phyloP scores from a whole-genome alignment of 2,797 vertebrate genomes.

The Poeciliopsis infans region DNA sequence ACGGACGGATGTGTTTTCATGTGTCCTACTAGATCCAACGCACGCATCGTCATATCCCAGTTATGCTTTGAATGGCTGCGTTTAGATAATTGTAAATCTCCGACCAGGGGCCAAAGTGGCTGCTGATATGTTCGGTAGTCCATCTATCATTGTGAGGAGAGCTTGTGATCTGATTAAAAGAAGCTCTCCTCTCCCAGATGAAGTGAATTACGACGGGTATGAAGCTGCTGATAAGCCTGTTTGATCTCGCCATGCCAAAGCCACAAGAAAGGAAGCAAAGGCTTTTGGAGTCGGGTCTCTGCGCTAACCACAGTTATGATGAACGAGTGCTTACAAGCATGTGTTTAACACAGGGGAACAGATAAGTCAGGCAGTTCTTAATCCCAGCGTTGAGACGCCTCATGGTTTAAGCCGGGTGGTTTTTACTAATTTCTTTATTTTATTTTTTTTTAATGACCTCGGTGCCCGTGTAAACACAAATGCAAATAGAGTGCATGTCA shows the following conservation, averaged over 20 bases:
- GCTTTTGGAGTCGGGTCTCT: constrained; percentile 40
- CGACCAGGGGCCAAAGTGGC: constrained; percentile 32
- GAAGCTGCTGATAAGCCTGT: constrained; percentile 60
- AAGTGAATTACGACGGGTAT: constrained; percentile 54
- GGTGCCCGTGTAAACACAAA: not conserved
- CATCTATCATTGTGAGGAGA: constrained; percentile 27
- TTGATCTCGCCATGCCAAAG: constrained; percentile 61
- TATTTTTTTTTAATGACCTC: no score
- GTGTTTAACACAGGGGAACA: constrained; percentile 16
- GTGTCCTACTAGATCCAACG: constrained; percentile 33
- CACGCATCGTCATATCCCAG: constrained; percentile 12
- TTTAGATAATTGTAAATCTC: constrained; percentile 45
- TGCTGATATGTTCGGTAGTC: constrained; percentile 31
- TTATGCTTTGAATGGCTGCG: constrained; percentile 19
- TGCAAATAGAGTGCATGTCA: not conserved
- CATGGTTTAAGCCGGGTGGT: not conserved
- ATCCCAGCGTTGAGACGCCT: not conserved
- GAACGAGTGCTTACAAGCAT: constrained; percentile 17
- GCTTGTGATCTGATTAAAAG: constrained; percentile 44
- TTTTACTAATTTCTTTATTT: not conserved
- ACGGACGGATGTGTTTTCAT: constrained; percentile 30
- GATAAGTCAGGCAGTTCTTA: not conserved
- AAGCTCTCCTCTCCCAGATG: constrained; percentile 49
- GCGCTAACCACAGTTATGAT: constrained; percentile 50
- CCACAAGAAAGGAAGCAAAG: constrained; percentile 69